Evolutionary conservation across 2,888 invertebrate species (phyloP).

Genomic region (Choreutis nemorana): DNA sequence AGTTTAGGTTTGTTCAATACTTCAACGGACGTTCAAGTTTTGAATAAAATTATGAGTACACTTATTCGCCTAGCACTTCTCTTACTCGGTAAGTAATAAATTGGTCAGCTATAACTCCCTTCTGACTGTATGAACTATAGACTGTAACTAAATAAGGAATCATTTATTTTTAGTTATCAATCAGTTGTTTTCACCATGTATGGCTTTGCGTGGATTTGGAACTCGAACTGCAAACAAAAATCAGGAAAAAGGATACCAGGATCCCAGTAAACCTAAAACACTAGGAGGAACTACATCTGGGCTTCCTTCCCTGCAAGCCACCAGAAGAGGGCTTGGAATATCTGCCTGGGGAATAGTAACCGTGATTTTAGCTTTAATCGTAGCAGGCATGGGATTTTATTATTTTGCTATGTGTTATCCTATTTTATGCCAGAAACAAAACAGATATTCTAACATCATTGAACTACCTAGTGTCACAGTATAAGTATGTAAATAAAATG

Average conservation of each 20-base stretch:
- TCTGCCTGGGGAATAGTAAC: constrained; percentile 73
- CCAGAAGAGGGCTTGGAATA: constrained; percentile 50
- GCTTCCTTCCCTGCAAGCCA: constrained; percentile 24
- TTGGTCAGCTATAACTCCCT: not conserved
- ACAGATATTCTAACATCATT: constrained; percentile 65
- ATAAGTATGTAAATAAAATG: constrained; percentile 7
- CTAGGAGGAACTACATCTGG: constrained; percentile 26
- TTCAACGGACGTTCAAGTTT: not conserved
- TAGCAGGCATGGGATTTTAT: constrained; percentile 64
- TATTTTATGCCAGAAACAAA: constrained; percentile 62
- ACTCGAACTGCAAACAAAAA: constrained; percentile 14
- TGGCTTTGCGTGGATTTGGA: constrained; percentile 20
- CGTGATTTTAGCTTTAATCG: constrained; percentile 55
- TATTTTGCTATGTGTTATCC: constrained; percentile 74
- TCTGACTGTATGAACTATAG: constrained; percentile 9
- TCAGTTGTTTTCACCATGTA: constrained; percentile 21
- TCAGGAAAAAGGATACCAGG: constrained; percentile 11
- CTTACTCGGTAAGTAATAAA: constrained; percentile 32
- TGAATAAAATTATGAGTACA: constrained; percentile 28
- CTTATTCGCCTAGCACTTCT: constrained; percentile 27
- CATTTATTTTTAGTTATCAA: constrained; percentile 28
- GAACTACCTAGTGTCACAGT: constrained; percentile 47
- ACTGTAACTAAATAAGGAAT: constrained; percentile 1
- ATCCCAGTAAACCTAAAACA: constrained; percentile 20
- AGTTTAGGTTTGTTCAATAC: too few relatives aligned